A percentile compares a stretch with the other conserved stretches of the same genome.
phyloP scores from a whole-genome alignment of 2,113 vertebrate genomes.

The Salvelinus sp. region DNA sequence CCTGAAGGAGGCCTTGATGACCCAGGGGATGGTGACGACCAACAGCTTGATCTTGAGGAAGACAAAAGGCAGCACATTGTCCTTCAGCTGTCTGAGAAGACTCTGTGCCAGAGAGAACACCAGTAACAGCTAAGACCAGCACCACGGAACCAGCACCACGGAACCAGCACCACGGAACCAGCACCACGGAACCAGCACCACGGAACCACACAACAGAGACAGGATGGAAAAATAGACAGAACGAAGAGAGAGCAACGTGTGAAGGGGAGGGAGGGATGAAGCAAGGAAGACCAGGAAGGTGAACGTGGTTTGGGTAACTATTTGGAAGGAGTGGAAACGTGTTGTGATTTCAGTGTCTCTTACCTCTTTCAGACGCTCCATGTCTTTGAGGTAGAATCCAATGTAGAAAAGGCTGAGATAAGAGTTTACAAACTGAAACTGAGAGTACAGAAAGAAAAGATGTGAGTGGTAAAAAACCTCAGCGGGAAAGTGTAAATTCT shows the following conservation, averaged over 20 bases:
- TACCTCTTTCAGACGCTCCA: constrained; percentile 98
- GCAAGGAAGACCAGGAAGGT: constrained; percentile 12
- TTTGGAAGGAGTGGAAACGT: not conserved
- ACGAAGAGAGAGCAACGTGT: constrained; percentile 10
- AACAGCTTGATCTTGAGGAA: constrained; percentile 78
- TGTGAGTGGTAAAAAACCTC: too few relatives aligned
- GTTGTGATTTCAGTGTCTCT: not conserved
- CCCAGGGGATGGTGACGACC: constrained; percentile 59
- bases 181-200: too few relatives aligned
- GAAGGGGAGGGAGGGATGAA: not conserved
- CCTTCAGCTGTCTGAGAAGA: constrained; percentile 83
- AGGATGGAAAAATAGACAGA: constrained; percentile 15
- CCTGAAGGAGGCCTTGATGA: constrained; percentile 45
- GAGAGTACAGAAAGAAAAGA: constrained; percentile 19
- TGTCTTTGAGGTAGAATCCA: constrained; percentile 99
- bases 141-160: constrained; percentile 66
- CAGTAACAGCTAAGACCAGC: constrained; percentile 79
- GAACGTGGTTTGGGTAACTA: not conserved
- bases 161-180: constrained; percentile 30
- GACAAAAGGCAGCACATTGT: constrained; percentile 77
- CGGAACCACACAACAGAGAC: constrained; percentile 14
- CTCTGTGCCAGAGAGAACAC: constrained; percentile 84
- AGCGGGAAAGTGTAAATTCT: not conserved
- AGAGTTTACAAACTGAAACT: constrained; percentile 99
- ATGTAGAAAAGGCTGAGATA: constrained; percentile 99